A percentile compares a stretch with the other conserved stretches of the same genome.
These are phyloP conservation scores for Belonocnema kinseyi DNA, from an alignment of 1,140 invertebrate genomes.

Conservation along the genomic window DNA sequence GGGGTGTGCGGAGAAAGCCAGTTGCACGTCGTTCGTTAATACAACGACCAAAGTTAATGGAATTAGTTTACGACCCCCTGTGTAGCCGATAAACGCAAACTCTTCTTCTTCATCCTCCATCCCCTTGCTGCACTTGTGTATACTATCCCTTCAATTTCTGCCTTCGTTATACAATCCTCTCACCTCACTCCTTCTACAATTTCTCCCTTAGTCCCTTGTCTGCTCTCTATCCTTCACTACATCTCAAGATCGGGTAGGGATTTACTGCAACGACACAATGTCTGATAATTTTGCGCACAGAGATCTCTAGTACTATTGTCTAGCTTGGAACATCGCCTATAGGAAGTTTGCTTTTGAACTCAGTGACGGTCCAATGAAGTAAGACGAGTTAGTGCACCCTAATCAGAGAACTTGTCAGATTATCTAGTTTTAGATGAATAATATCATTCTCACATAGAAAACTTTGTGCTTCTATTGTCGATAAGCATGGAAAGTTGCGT, in stretches of 20 bases:
- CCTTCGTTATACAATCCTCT: constrained; percentile 1
- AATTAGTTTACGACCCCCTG: constrained; percentile 51
- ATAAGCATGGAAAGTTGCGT: neutral
- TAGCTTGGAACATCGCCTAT: constrained; percentile 34
- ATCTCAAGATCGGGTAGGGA: constrained; percentile 37
- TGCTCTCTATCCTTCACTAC: constrained; percentile 28
- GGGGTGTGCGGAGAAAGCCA: neutral
- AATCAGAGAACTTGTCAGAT: constrained; percentile 30
- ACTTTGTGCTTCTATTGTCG: neutral
- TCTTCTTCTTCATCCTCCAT: constrained; percentile 34
- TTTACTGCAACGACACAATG: constrained; percentile 42
- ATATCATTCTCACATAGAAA: constrained; percentile 17
- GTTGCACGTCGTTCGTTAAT: constrained; percentile 45
- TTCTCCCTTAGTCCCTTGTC: constrained; percentile 7
- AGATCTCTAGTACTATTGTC: constrained; percentile 34
- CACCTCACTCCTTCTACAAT: constrained; percentile 21
- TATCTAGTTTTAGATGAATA: constrained; percentile 4
- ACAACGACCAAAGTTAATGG: constrained; percentile 47
- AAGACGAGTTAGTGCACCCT: constrained; percentile 22
- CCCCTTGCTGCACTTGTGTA: constrained; percentile 13
- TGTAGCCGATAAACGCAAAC: constrained; percentile 44
- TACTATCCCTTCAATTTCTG: constrained; percentile 15
- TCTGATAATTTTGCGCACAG: constrained; percentile 51
- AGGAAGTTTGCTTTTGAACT: constrained; percentile 38
- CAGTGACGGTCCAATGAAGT: constrained; percentile 45